Evolutionary conservation across 2,113 vertebrate genomes (phyloP), one percentile per base, ranked within the genome.

Genomic region (Rhabdornis inornatus): DNA sequence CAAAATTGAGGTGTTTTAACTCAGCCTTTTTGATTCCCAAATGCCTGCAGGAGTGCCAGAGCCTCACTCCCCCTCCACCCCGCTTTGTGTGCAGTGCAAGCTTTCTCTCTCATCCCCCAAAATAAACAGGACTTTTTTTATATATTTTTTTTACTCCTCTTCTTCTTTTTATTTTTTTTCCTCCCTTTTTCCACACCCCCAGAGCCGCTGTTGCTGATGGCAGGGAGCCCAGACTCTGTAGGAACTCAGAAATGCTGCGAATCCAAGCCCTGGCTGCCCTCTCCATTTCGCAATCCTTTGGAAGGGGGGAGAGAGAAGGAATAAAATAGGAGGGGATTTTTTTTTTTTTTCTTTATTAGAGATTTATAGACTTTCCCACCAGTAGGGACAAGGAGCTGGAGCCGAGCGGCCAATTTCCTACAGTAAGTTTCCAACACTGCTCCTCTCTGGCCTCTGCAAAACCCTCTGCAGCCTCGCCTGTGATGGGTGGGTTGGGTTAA

Each of bases 191-290:
- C 92, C 92, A 97, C 96, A 92, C 95, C 95, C 95, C 93, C 94
- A 87, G 94, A 97, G 93, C 95, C 75, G 83, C 93, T 97, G 94
- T 95, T 93, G 94, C 92, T 89, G 78, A 70, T 95, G 97, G 95
- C 96, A 96, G 78, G 55, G 37, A 94, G 94, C 97, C 94, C 96
- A 96, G 95, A 94, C 91, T 94, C 96, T 9, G 83, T 91, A 92
- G 92, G 96, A 96, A 94, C 95, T 95, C 94, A 91, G 95, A 65
- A 88, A 88, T 82, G 89, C 92, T 92, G 88, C 39, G 59, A 95
- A 59, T 95, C 94, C 79, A 27, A 92, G 89, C 94, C 88, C 92
- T 63, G 80, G 77, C 94, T 91, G 93, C 89, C 83, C 95, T 94
- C 85, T 90, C 4, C 30, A 16, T 96, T 96, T 94, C 65, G 85